phyloP scores from a whole-genome alignment of 1,140 invertebrate genomes.

The Trichogramma pretiosum region DNA sequence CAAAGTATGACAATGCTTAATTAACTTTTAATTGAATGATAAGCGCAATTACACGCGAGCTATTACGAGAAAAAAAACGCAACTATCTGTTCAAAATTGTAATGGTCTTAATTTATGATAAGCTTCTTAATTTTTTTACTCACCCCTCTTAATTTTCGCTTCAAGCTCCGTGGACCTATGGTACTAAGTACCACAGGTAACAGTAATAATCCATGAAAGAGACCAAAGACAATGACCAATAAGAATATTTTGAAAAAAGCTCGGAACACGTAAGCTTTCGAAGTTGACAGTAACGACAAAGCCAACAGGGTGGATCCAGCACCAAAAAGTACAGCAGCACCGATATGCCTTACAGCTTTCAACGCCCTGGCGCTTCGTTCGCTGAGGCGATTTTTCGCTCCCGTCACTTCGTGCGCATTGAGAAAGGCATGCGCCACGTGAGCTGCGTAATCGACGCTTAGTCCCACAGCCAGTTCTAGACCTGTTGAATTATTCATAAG shows the following conservation, averaged over 20 bases:
- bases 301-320: slow-evolving; percentile 72
- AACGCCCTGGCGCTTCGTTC: slow-evolving; percentile 54
- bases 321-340: slow-evolving; percentile 71
- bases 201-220: slow-evolving; percentile 68
- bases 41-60: no score
- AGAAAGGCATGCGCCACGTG: slow-evolving; percentile 82
- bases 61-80: no score
- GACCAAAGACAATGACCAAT: slow-evolving; percentile 64
- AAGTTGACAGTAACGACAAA: slow-evolving; percentile 62
- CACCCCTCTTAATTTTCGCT: slow-evolving; percentile 11
- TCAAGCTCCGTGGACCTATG: slow-evolving; percentile 52
- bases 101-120: neutral
- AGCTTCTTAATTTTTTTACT: slow-evolving; percentile 5
- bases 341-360: slow-evolving; percentile 65
- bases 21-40: no score
- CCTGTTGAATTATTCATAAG: no score
- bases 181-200: slow-evolving; percentile 66
- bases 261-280: slow-evolving; percentile 69
- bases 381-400: slow-evolving; percentile 30
- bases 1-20: no score
- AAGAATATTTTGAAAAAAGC: slow-evolving; percentile 77
- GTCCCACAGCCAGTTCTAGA: slow-evolving; percentile 74
- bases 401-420: slow-evolving; percentile 36
- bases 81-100: neutral
- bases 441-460: slow-evolving; percentile 83